Percentiles rank a stretch among this genome's conserved stretches.
Evolutionary conservation across 2,888 invertebrate species (phyloP).

Genomic region (Blastobasis lacticolella): DNA sequence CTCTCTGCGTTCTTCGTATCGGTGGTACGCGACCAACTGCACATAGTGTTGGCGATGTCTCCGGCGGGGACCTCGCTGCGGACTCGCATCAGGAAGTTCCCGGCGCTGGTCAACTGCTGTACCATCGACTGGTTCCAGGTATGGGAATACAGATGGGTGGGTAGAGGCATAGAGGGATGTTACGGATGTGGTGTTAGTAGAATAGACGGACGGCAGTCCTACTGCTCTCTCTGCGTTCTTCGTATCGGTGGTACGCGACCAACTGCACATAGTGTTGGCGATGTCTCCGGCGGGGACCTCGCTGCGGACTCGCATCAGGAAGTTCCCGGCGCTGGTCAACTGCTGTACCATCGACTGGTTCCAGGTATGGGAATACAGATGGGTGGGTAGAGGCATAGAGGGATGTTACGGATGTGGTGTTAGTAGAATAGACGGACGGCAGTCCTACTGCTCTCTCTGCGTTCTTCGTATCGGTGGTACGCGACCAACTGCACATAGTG

Average conservation of each 20-base stretch:
- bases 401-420: no score
- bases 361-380: slow-evolving; percentile 64
- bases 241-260: slow-evolving; percentile 89
- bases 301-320: slow-evolving; percentile 86
- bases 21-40: slow-evolving; percentile 91
- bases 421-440: slow-evolving; percentile 84
- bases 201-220: slow-evolving; percentile 95
- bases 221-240: slow-evolving; percentile 94
- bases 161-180: no score
- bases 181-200: no score
- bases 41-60: slow-evolving; percentile 92
- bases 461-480: slow-evolving; percentile 89
- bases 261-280: slow-evolving; percentile 89
- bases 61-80: slow-evolving; percentile 91
- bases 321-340: slow-evolving; percentile 94
- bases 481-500: slow-evolving; percentile 92
- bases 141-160: neutral
- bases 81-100: slow-evolving; percentile 90
- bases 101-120: slow-evolving; percentile 94
- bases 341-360: slow-evolving; percentile 98
- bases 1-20: slow-evolving; percentile 93
- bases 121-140: slow-evolving; percentile 97
- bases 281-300: slow-evolving; percentile 94
- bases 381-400: no score
- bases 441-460: slow-evolving; percentile 92